A percentile compares a stretch with the other conserved stretches of the same genome.
phyloP scores from a whole-genome alignment of 2,888 invertebrate species.

The Torymus tubicola region DNA sequence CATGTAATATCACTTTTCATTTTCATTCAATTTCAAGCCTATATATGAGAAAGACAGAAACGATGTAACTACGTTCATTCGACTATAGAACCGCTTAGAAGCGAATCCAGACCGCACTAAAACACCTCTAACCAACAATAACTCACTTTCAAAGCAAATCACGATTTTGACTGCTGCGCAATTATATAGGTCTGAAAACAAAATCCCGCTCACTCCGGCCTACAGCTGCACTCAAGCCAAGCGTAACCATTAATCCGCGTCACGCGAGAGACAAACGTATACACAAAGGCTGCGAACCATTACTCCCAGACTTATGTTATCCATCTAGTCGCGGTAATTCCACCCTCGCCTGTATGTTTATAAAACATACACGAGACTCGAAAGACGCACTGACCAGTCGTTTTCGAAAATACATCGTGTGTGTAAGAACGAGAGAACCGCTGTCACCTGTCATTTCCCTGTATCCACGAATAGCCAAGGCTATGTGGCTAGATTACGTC shows the following conservation, averaged over 20 bases:
- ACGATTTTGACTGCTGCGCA: no score
- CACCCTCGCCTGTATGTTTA: slow-evolving; percentile 13
- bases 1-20: no score
- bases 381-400: neutral
- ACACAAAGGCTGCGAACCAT: neutral
- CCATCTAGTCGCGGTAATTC: neutral
- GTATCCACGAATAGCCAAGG: slow-evolving; percentile 26
- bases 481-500: neutral
- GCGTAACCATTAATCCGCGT: slow-evolving; percentile 11
- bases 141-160: neutral
- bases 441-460: neutral
- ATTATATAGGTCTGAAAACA: no score
- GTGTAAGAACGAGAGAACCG: neutral
- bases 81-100: neutral
- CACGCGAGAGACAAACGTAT: neutral
- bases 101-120: no score
- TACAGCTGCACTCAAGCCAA: neutral
- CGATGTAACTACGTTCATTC: no score
- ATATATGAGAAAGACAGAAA: no score
- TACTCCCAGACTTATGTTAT: neutral
- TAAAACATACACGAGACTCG: neutral
- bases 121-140: neutral
- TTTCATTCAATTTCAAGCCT: no score
- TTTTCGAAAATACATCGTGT: slow-evolving; percentile 19
- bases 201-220: no score